These are phyloP conservation scores for Unio delphinus DNA, from an alignment of 2,888 invertebrate species.

Conservation along the genomic window DNA sequence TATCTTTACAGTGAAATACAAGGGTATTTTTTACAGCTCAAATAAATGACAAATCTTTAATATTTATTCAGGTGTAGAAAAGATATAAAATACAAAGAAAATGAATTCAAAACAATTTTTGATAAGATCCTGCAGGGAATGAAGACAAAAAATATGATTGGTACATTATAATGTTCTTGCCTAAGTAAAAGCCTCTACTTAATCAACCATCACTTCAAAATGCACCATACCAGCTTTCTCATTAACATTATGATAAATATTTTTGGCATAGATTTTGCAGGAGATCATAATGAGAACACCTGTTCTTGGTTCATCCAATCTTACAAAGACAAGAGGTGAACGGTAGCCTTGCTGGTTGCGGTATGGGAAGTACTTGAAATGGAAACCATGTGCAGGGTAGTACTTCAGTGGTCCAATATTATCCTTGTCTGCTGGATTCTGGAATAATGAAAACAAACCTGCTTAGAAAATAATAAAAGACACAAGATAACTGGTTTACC, in stretches of 20 bases:
- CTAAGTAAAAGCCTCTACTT: constrained; percentile 52
- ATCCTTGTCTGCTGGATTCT: constrained; percentile 91
- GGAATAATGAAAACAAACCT: constrained; percentile 11
- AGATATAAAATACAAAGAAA: too few species aligned
- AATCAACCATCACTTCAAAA: constrained; percentile 95
- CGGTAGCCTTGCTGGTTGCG: constrained; percentile 72
- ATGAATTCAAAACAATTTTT: too few species aligned
- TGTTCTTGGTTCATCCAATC: constrained; percentile 68
- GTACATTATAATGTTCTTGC: too few species aligned
- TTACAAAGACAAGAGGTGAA: constrained; percentile 72
- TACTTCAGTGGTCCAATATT: constrained; percentile 93
- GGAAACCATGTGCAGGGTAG: constrained; percentile 74
- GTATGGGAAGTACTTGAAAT: constrained; percentile 78
- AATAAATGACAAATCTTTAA: constrained; percentile 7
- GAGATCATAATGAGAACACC: constrained; percentile 72
- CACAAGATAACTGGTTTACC: too few species aligned
- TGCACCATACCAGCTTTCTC: constrained; percentile 93
- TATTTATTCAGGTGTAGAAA: too few species aligned
- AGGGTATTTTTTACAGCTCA: too few species aligned
- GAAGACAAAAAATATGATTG: too few species aligned
- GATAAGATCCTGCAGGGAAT: too few species aligned
- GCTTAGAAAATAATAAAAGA: too few species aligned
- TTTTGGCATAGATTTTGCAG: constrained; percentile 73
- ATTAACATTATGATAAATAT: constrained; percentile 83
- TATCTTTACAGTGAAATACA: too few species aligned